Conservation (phyloP, 2,113 vertebrate species). For the Illadopsis cleaveri region DNA sequence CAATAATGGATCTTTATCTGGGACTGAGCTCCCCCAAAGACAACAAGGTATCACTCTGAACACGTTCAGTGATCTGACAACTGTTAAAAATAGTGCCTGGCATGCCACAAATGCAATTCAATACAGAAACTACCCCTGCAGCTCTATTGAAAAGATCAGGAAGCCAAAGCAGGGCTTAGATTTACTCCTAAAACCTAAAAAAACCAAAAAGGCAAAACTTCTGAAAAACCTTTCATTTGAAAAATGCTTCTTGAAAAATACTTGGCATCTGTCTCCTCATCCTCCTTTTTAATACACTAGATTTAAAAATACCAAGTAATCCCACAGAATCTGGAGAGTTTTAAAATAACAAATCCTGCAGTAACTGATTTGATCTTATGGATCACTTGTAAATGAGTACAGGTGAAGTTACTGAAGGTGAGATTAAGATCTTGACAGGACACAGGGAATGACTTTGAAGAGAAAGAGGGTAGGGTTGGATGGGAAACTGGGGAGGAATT, state of each 20-base stretch:
- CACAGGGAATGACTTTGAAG: background rate
- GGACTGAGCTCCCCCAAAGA: background rate
- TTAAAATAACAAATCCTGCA: background rate
- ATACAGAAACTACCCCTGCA: background rate
- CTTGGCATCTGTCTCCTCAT: background rate
- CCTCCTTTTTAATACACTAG: background rate
- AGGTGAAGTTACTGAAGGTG: background rate
- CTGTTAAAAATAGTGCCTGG: background rate
- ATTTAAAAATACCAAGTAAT: background rate
- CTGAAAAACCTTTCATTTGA: background rate
- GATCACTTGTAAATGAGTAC: background rate
- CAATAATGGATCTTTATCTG: background rate
- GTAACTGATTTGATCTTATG: rapidly evolving
- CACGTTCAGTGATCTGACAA: background rate
- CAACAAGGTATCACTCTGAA: background rate
- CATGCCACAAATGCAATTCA: background rate
- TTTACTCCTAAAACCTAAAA: background rate
- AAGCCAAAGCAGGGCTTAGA: background rate
- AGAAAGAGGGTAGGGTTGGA: background rate
- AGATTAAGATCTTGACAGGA: background rate
- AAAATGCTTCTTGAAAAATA: background rate
- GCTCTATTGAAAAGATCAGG: background rate
- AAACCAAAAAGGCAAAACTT: background rate
- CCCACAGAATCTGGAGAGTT: background rate
- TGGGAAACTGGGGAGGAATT: background rate